Conservation (phyloP, 2,888 invertebrate genomes). For the Phyllotreta striolata region DNA sequence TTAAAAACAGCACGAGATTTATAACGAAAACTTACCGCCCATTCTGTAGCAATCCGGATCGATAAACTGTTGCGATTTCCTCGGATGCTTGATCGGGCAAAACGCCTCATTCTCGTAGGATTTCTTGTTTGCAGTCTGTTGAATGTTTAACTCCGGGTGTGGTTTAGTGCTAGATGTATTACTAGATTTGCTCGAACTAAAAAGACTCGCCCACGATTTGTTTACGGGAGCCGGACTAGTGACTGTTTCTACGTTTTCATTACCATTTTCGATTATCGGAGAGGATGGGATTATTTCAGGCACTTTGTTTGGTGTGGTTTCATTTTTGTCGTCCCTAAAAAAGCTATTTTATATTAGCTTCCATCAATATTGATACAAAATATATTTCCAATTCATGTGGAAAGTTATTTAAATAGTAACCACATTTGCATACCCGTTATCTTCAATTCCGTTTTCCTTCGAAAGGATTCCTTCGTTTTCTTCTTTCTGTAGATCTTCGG, state of each 20-base stretch:
- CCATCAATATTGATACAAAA: not conserved
- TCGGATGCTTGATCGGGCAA: slow-evolving; percentile 59
- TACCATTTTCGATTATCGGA: slow-evolving; percentile 32
- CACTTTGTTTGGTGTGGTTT: slow-evolving; percentile 12
- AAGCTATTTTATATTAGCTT: not conserved
- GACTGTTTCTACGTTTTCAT: slow-evolving; percentile 22
- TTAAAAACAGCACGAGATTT: not conserved
- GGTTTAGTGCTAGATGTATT: slow-evolving; percentile 41
- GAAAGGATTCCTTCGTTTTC: not conserved
- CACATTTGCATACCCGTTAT: slow-evolving; percentile 7
- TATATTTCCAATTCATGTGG: no score
- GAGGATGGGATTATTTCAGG: slow-evolving; percentile 9
- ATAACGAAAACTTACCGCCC: slow-evolving; percentile 68
- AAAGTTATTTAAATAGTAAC: no score
- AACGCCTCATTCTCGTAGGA: slow-evolving; percentile 46
- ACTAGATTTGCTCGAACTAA: slow-evolving; percentile 56
- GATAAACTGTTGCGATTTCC: slow-evolving; percentile 64
- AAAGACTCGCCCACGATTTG: slow-evolving; percentile 75
- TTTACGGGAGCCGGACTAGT: slow-evolving; percentile 47
- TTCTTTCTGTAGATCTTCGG: not conserved
- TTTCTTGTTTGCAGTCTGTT: slow-evolving; percentile 44
- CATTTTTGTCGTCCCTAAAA: slow-evolving; percentile 12
- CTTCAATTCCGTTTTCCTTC: slow-evolving; percentile 21
- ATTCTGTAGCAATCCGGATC: slow-evolving; percentile 75
- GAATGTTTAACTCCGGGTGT: slow-evolving; percentile 24